A percentile compares a stretch with the other conserved stretches of the same genome.
Evolutionary conservation across 1,140 invertebrate genomes (phyloP).

Genomic region (Monochamus saltuarius): DNA sequence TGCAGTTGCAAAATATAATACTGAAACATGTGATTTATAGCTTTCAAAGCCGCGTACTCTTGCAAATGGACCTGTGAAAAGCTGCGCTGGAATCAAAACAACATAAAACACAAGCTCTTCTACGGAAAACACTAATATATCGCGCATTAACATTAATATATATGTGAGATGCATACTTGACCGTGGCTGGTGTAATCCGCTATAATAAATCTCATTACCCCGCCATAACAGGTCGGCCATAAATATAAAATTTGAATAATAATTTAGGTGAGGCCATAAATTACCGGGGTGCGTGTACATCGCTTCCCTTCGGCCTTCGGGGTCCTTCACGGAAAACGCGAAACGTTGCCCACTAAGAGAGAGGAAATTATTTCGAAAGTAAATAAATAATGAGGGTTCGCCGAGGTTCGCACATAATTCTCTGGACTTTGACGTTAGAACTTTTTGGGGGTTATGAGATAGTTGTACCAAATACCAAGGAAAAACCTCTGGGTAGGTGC

Average conservation of each 20-base stretch:
- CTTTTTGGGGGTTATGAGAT: too few relatives aligned
- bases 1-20: too few relatives aligned
- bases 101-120: background rate
- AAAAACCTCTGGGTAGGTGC: too few relatives aligned
- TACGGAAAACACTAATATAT: conserved; percentile 2
- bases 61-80: too few relatives aligned
- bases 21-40: too few relatives aligned
- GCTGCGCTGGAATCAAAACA: too few relatives aligned
- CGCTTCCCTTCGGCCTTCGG: conserved; percentile 8
- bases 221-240: conserved; percentile 24
- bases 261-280: conserved; percentile 23
- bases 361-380: background rate
- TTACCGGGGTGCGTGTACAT: conserved; percentile 7
- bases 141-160: conserved; percentile 8
- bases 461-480: too few relatives aligned
- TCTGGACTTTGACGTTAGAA: too few relatives aligned
- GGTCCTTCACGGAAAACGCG: background rate
- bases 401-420: too few relatives aligned
- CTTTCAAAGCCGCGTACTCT: too few relatives aligned
- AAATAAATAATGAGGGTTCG: too few relatives aligned
- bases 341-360: background rate
- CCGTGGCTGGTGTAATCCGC: conserved; percentile 18
- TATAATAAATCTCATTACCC: conserved; percentile 29
- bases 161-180: conserved; percentile 15
- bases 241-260: conserved; percentile 32